Percentiles rank a stretch among this genome's conserved stretches.
These are phyloP conservation scores for Vollenhovia emeryi DNA, from an alignment of 1,140 invertebrate species.

Conservation along the genomic window DNA sequence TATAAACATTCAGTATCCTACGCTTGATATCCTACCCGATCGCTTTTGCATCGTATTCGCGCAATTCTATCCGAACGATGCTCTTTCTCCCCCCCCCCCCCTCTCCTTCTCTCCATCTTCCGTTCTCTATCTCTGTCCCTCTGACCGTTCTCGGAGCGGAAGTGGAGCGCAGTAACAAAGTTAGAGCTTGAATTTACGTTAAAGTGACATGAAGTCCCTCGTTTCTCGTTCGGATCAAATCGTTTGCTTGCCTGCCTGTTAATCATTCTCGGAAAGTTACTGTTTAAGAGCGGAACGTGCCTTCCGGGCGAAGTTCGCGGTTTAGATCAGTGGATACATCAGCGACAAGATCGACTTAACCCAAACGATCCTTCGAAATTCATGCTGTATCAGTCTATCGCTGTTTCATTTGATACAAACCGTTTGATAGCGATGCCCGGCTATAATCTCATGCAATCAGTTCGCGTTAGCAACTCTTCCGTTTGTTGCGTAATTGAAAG, in stretches of 20 bases:
- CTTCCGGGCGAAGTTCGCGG: neutral
- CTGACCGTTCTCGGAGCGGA: neutral
- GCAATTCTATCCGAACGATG: constrained; percentile 6
- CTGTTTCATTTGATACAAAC: neutral
- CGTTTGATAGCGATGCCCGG: neutral
- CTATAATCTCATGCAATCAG: constrained; percentile 7
- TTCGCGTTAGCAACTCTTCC: constrained; percentile 8
- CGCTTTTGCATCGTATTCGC: neutral
- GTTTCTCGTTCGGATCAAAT: neutral
- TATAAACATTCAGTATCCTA: neutral
- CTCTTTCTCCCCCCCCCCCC: no score
- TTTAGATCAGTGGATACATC: constrained; percentile 18
- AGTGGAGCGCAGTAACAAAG: constrained; percentile 16
- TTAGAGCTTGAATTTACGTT: constrained; percentile 25
- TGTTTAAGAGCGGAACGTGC: constrained; percentile 45
- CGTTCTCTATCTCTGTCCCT: neutral
- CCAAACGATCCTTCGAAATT: neutral
- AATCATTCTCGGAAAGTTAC: constrained; percentile 32
- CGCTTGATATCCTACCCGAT: neutral
- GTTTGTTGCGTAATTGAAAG: constrained; percentile 1
- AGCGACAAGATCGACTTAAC: neutral
- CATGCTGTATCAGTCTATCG: neutral
- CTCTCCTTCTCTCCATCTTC: neutral
- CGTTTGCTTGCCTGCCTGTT: constrained; percentile 39
- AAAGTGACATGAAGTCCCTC: neutral